Evolutionary conservation across 2,888 invertebrate genomes (phyloP), one percentile per base, ranked within the genome.

Genomic region (Ormyrus pomaceus): DNA sequence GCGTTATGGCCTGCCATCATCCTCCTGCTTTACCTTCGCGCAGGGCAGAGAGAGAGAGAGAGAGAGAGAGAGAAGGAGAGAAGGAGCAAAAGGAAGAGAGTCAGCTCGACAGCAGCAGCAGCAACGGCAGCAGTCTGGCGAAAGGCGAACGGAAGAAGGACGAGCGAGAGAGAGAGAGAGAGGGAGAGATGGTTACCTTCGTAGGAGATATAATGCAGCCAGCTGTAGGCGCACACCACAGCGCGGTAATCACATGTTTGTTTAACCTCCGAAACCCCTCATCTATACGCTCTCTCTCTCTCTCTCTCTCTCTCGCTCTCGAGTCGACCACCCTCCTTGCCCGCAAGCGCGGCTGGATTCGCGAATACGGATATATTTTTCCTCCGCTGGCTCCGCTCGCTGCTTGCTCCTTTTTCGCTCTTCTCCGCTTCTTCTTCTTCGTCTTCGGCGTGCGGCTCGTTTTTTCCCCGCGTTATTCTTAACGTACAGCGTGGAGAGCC

Each of bases 231-330:
- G 56, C 70, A 61, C 11, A 50, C 66, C 88, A 88, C 34, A 34
- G 34, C 34, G 87, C 87, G 88, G 89, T 90, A 91, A 91, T 91
- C 90, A 90, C 88, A 90, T 91, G 90, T 90, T 91, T 90, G 90
- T 90, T 90, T 90, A 90, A 90, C 90, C 90, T 89, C 89, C 87
- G 87, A 89, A 90, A 89, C 89, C 90, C 88, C 88, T 90, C 89
- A 89, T 90, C 89, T 88, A 86, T 85, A 85, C 86, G 84, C 85
- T 81, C 83, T 85, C 79, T 84, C 84, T 82, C 78, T 77, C 82
- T 82, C 78, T 77, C 82, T 84, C 81, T 34, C 55, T 59, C 45
- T 19, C 64, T 72, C 59, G n/a, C n/a, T 8, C 50, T 51, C 61
- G 80, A 75, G 83, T 84, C 84, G 84, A 84, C 86, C 87, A 85